Base-by-base conservation (phyloP, 2,797 vertebrate species). In the Poeciliopsis infans region DNA sequence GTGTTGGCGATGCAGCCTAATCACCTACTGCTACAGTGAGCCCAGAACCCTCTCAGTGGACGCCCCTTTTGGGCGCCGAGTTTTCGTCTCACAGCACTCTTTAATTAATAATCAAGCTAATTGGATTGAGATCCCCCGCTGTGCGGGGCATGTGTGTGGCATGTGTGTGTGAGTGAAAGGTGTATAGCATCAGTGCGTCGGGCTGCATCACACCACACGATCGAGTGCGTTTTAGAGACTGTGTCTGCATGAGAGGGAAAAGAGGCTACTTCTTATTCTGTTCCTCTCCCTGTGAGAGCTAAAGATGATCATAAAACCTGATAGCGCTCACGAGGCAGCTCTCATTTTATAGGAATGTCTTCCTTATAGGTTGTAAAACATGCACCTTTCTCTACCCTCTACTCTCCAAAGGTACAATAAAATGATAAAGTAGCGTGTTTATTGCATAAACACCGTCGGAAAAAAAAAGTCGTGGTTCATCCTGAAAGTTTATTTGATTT, bases 31-130 rank as follows among this genome's bases (percentile, higher is more conserved):
- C 89, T 86, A 88, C 85, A 90, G 72, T 82, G 86, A 88, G 83
- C 90, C 90, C 91, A 91, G 86, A 91, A 82, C 80, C 83, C 81
- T 91, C 87, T 86, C 91, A 92, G 88, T 91, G 90, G 87, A 89
- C 84, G 61, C 89, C 89, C 88, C 92, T 91, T 91, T 92, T 92
- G 92, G 90, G 84, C 76, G 28, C 88, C 86, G 84, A 83, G 86
- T 85, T 94, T 91, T 92, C 93, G 89, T 91, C 88, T 89, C 87
- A 92, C 92, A 84, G 83, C 89, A 89, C 87, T 76, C 89, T 92
- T 94, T 94, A 95, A 95, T 94, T 95, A 95, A 94, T 95, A 95
- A 94, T 94, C 93, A 92, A 89, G 93, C 91, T 95, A 94, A 94
- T 95, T 95, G 93, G 93, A 94, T 94, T 89, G 90, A 86, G 92